These are phyloP conservation scores for Philereme transversata DNA, from an alignment of 2,888 invertebrate genomes.

Conservation along the genomic window DNA sequence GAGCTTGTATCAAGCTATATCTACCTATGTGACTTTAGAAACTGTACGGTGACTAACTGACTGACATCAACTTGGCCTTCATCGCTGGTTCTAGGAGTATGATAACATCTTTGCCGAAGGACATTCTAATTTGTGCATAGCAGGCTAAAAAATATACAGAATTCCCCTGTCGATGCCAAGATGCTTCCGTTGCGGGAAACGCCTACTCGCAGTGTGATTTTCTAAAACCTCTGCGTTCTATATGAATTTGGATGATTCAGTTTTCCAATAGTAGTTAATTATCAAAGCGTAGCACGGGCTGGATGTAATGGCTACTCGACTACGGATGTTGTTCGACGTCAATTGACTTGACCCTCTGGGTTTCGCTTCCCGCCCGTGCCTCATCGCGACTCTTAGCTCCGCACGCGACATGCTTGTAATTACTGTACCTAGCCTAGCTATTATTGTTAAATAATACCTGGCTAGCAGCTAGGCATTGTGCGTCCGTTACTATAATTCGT, in stretches of 20 bases:
- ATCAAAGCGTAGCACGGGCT: constrained; percentile 62
- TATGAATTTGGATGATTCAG: constrained; percentile 6
- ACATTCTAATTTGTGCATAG: constrained; percentile 9
- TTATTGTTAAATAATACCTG: constrained; percentile 18
- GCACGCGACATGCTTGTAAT: constrained; percentile 51
- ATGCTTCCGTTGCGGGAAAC: not conserved
- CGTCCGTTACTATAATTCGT: constrained; percentile 25
- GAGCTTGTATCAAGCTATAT: constrained; percentile 25
- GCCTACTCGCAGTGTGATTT: not conserved
- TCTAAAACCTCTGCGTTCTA: not conserved
- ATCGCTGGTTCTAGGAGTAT: constrained; percentile 18
- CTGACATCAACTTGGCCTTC: constrained; percentile 29
- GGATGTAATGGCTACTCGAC: constrained; percentile 54
- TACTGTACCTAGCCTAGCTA: constrained; percentile 23
- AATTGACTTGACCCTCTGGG: constrained; percentile 81
- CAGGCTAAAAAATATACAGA: constrained; percentile 4
- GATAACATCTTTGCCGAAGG: constrained; percentile 27
- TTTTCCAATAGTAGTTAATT: constrained; percentile 51
- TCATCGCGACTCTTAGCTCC: constrained; percentile 49
- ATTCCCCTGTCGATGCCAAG: not conserved
- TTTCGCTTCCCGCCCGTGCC: constrained; percentile 71
- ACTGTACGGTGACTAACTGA: constrained; percentile 28
- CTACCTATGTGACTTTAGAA: constrained; percentile 23
- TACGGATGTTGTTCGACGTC: constrained; percentile 75
- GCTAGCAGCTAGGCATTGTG: constrained; percentile 18